Evolutionary conservation across 2,888 invertebrate species (phyloP), one percentile per base, ranked within the genome.

Genomic region (Scaptomyza tumidula): DNA sequence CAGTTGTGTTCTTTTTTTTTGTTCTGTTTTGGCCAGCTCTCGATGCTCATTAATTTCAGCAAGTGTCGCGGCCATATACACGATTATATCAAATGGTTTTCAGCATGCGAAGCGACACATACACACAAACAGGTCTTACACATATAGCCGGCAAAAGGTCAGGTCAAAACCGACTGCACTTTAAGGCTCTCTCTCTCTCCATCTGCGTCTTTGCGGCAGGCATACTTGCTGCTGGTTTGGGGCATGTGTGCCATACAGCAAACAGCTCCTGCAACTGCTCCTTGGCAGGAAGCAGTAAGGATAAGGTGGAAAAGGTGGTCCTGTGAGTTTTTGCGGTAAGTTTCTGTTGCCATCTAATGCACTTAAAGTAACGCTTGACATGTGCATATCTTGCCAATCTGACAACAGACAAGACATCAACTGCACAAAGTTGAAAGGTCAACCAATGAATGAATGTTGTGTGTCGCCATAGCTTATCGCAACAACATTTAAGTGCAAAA

Each of bases 11-110:
- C 19, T 3, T 16, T 16, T 14, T 16, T 45, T 24, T 14, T 16
- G 43, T 24, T 24, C 37, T 49, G 44, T 60, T 44, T 48, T 14
- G 68, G 55, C 48, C 45, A 50, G 27, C 65, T 46, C 54, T 50
- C 57, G 59, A 58, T 69, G 65, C 66, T 78, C 85, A 85, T 85
- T 85, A 83, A 86, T 86, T 86, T 80, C 65, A 78, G 60, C 78
- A 86, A 76, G 74, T 75, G 71, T 74, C 73, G 74, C 70, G 57
- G 59, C 50, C 29, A 54, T 56, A 67, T 53, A 49, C 56, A 61
- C 55, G 84, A 69, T 64, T 58, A 70, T 86, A 71, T 88, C 78
- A 84, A 84, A 86, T 86, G 81, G 58, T 65, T 83, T 75, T 67
- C 55, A 60, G 43, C 71, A 61, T 55, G 62, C 71, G 48, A 61